Conservation (phyloP, 2,113 vertebrate species). For the Astatotilapia flaviijosephi region DNA sequence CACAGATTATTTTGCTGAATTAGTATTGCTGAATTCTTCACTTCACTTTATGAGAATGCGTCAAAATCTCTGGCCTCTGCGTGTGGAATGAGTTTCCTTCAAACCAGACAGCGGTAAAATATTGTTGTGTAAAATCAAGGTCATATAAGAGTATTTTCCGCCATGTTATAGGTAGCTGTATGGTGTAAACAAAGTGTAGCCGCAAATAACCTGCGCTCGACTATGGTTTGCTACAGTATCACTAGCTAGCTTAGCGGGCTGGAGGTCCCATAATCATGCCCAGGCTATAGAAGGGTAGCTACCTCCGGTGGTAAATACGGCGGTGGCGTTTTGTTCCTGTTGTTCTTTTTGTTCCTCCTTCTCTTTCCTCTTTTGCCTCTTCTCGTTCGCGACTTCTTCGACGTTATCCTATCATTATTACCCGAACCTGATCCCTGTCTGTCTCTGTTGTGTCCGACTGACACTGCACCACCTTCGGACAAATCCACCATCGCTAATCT, state of each 20-base stretch:
- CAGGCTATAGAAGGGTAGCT: neutral
- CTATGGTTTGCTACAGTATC: neutral
- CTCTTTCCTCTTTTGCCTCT: slow-evolving; percentile 76
- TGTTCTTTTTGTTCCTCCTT: slow-evolving; percentile 63
- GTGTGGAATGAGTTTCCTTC: neutral
- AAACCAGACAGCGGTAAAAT: neutral
- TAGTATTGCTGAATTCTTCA: neutral
- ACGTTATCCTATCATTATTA: slow-evolving; percentile 30
- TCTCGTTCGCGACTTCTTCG: slow-evolving; percentile 53
- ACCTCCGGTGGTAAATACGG: slow-evolving; percentile 93
- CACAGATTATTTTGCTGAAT: neutral
- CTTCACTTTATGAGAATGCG: too few relatives aligned
- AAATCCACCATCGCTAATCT: slow-evolving; percentile 49
- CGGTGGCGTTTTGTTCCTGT: slow-evolving; percentile 71
- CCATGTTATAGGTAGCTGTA: neutral
- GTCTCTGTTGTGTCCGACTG: slow-evolving; percentile 11
- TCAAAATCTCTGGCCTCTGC: rapidly evolving
- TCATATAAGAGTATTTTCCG: neutral
- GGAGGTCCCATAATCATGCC: neutral
- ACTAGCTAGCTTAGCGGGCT: neutral
- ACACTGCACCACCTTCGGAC: neutral
- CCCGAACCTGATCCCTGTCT: slow-evolving; percentile 51
- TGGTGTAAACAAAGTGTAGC: neutral
- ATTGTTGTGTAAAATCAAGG: neutral
- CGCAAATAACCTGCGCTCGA: neutral